Evolutionary conservation across 2,797 vertebrate species (phyloP).

Genomic region (Anguilla pacifica): DNA sequence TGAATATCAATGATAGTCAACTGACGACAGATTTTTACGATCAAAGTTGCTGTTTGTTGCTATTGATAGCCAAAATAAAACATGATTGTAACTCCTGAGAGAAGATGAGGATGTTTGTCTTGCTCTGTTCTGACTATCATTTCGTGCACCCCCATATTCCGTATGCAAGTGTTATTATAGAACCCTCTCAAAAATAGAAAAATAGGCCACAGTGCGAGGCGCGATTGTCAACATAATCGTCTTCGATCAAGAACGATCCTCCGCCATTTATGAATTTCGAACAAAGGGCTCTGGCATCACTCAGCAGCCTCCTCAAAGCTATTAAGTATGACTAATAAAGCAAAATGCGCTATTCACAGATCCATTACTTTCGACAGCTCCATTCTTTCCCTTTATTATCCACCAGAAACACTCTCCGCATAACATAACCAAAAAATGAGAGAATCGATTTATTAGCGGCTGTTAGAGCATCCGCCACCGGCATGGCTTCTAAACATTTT

Average conservation of each 20-base stretch:
- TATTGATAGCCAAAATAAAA: too few relatives aligned
- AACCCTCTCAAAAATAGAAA: slow-evolving; percentile 1
- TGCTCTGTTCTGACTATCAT: slow-evolving; percentile 18
- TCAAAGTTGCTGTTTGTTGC: not conserved
- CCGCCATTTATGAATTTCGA: slow-evolving; percentile 40
- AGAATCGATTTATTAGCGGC: slow-evolving; percentile 38
- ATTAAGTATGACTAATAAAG: slow-evolving; percentile 60
- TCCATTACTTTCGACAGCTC: slow-evolving; percentile 53
- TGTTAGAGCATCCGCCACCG: slow-evolving; percentile 32
- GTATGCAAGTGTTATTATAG: slow-evolving; percentile 12
- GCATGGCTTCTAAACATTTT: slow-evolving; percentile 40
- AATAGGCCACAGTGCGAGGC: slow-evolving; percentile 31
- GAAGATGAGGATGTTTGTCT: not conserved
- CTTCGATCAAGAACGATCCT: slow-evolving; percentile 49
- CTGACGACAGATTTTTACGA: not conserved
- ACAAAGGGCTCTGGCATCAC: slow-evolving; percentile 39
- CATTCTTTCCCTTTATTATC: slow-evolving; percentile 45
- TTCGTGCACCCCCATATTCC: not conserved
- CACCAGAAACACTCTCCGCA: slow-evolving; percentile 24
- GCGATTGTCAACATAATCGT: slow-evolving; percentile 43
- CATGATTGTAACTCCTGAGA: too few relatives aligned
- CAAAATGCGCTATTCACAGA: slow-evolving; percentile 52
- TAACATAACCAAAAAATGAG: slow-evolving; percentile 31
- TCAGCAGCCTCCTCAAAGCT: slow-evolving; percentile 45
- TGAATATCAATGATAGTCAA: too few relatives aligned